A percentile compares a stretch with the other conserved stretches of the same genome.
Conservation (phyloP, 2,113 vertebrate species). For the Azemiops feae region DNA sequence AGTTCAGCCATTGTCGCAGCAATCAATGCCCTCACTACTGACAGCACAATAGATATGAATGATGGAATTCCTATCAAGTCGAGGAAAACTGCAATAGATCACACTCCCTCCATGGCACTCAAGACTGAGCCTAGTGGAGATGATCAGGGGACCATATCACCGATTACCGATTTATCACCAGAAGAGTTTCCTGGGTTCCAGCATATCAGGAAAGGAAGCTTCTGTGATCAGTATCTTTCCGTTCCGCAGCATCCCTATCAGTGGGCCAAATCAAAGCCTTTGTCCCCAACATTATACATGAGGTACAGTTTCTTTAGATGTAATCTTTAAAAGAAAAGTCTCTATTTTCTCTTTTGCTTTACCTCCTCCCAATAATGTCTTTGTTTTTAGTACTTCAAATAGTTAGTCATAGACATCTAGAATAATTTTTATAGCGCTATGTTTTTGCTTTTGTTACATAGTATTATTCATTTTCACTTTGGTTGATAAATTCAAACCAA, state of each 20-base stretch:
- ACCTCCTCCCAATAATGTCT: background rate
- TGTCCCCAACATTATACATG: constrained; percentile 76
- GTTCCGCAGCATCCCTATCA: constrained; percentile 89
- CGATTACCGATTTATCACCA: constrained; percentile 68
- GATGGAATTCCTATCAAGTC: constrained; percentile 93
- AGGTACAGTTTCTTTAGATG: constrained; percentile 74
- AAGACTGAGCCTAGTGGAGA: constrained; percentile 87
- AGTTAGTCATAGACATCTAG: too few relatives aligned
- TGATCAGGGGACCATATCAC: constrained; percentile 76
- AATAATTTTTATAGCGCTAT: background rate
- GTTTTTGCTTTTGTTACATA: background rate
- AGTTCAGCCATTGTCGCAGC: constrained; percentile 94
- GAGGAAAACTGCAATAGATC: constrained; percentile 84
- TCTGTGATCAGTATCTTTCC: constrained; percentile 89
- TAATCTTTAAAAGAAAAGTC: background rate
- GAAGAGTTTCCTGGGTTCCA: constrained; percentile 86
- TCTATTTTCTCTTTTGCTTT: constrained; percentile 24
- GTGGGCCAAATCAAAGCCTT: constrained; percentile 89
- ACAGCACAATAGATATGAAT: constrained; percentile 83
- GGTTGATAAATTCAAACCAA: background rate
- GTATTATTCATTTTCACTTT: background rate
- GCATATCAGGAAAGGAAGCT: constrained; percentile 87
- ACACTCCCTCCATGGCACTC: constrained; percentile 79
- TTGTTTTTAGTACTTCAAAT: background rate
- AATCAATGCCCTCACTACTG: constrained; percentile 95